These are phyloP conservation scores for Nannoperca australis DNA, from an alignment of 2,797 vertebrate species.

Conservation along the genomic window DNA sequence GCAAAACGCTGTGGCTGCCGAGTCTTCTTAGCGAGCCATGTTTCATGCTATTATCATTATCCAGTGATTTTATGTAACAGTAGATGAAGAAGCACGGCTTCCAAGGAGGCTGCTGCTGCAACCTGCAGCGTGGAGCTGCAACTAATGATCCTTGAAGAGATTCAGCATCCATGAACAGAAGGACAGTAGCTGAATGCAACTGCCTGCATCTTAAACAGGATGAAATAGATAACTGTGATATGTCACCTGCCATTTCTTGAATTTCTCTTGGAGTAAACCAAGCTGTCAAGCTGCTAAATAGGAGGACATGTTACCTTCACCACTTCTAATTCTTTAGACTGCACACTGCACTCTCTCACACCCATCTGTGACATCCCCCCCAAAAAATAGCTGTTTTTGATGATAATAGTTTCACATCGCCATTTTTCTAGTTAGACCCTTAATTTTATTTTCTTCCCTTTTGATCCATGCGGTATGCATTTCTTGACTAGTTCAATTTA, in stretches of 20 bases:
- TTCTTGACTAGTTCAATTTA: slow-evolving; percentile 19
- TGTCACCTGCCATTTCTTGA: background rate
- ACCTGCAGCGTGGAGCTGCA: background rate
- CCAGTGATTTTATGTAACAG: background rate
- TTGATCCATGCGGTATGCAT: slow-evolving; percentile 9
- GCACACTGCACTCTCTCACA: background rate
- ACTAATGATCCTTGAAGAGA: slow-evolving; percentile 38
- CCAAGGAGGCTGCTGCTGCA: slow-evolving; percentile 11
- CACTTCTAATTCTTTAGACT: background rate
- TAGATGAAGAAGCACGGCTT: slow-evolving; percentile 4
- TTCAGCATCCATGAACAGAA: slow-evolving; percentile 4
- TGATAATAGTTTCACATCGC: background rate
- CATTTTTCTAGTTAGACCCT: slow-evolving; percentile 5
- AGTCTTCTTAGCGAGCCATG: background rate
- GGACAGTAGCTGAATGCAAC: background rate
- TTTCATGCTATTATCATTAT: background rate
- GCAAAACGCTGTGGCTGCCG: background rate
- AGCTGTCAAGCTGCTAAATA: background rate
- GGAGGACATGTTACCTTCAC: background rate
- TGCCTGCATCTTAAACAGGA: background rate
- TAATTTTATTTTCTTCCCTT: slow-evolving; percentile 11
- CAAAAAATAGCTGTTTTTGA: slow-evolving; percentile 21
- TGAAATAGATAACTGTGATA: background rate
- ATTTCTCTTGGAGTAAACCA: background rate
- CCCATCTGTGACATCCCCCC: background rate